Base-by-base conservation (phyloP, 2,888 invertebrate genomes). In the Drosophila greeni region DNA sequence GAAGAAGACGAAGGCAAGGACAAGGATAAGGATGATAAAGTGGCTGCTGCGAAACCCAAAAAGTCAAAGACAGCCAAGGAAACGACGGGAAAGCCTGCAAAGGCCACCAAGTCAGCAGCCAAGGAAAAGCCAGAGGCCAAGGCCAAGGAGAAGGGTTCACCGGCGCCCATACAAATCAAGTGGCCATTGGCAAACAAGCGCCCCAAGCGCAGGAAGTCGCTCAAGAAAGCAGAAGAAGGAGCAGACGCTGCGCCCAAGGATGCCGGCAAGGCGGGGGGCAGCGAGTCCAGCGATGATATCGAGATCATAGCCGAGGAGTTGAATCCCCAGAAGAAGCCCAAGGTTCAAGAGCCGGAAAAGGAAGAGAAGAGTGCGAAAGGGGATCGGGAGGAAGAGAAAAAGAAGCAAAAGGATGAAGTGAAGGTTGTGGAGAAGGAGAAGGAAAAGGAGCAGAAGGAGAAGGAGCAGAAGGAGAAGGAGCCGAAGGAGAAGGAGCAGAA, bases 251-350 rank as follows among this genome's bases (percentile, higher is more conserved):
- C 20, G 1, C 9, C 20, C 9, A 36, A 26, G 31, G 16, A 14
- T 6, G 11, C 11, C 2, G 48, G 34, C 29, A 40, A 60, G 16
- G 26, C 8, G 14, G 40, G 29, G 14, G 40, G 29, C 42, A 67
- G 67, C 20, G 79, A 86, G 26, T 80, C 83, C 6, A 85, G 84
- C 59, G 87, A 87, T 65, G 84, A 85, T 5, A 78, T 82, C 18
- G 76, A 84, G 37, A 60, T 67, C 6, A 52, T 79, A 18, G 75
- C 81, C 3, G 66, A 69, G 11, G 60, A 76, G 39, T 59, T 74
- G 0, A 83, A 87, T 73, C 87, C 86, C 0, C 73, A 67, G 14
- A 87, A 87, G 56, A 83, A 82, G 4, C 56, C 39, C 3, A 87
- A 85, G 68, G 57, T 85, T 3, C 29, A 49, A 11, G 40, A 31